Evolutionary conservation across 2,113 vertebrate genomes (phyloP), one percentile per base, ranked within the genome.

Genomic region (Pterocles burchelli): DNA sequence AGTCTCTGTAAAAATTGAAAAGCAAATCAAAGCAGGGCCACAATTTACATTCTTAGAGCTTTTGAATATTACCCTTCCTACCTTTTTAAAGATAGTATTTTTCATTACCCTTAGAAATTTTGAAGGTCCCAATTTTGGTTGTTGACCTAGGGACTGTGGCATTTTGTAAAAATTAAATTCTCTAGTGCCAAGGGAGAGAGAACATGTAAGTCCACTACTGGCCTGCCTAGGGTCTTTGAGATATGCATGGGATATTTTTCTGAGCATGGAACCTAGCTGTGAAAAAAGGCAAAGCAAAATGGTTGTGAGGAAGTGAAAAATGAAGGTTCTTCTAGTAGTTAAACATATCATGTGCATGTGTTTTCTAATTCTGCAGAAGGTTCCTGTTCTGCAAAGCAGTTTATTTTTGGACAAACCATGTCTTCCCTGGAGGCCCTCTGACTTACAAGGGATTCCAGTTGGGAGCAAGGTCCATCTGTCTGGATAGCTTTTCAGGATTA

Each of bases 381-480:
- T 92, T 94, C 92, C 80, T 84, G 76, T 95, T 94, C 88, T 93
- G 76, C 80, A 92, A 90, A 85, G 25, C 25, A 68, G 57, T 89
- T 81, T 93, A 63, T 86, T 95, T 96, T 88, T 92, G 82, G 76
- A 83, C 38, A 81, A 86, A 67, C n/a, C 10, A 6, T 10, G 31
- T 59, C 68, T 92, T 88, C 68, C 38, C 48, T 84, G 28, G 41
- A 83, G 63, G 31, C n/a, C 22, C 41, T 73, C 85, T 85, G 62
- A 73, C 33, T 75, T 87, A 74, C 1, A 7, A 63, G 31, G 20
- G 29, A 78, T 81, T 91, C 48, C 48, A 57, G 7, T 48, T 83
- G 71, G 70, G 54, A 90, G 62, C n/a, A 72, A 75, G 25, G 25
- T 78, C 83, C 45, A 68, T 87, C 85, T 94, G 57, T 72, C 77